Conservation (phyloP, 2,113 vertebrate species). For the Bothrops jararaca region DNA sequence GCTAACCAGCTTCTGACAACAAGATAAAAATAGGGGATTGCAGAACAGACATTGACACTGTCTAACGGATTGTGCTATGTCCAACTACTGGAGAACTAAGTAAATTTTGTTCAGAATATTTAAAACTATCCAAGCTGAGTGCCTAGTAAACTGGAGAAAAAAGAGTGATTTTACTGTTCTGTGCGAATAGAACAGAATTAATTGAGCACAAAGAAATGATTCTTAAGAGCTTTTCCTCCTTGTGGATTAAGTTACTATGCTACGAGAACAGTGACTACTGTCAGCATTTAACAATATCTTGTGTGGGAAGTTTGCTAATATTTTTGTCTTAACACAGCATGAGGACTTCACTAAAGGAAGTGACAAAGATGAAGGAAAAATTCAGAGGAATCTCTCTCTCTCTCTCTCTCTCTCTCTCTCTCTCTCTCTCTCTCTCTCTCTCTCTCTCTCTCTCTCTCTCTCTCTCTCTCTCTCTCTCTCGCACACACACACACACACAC, state of each 20-base stretch:
- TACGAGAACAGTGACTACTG: conserved; percentile 17
- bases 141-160: background rate
- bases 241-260: background rate
- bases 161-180: background rate
- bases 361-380: conserved; percentile 20
- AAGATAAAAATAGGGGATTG: background rate
- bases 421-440: background rate
- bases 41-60: background rate
- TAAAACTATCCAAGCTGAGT: background rate
- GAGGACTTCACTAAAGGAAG: conserved; percentile 6
- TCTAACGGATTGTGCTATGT: background rate
- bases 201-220: background rate
- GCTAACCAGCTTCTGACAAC: background rate
- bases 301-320: conserved; percentile 33
- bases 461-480: background rate
- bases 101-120: background rate
- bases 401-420: background rate
- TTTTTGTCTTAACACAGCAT: conserved; percentile 31
- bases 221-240: conserved; percentile 1
- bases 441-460: background rate
- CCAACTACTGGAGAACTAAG: background rate
- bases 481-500: background rate
- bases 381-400: background rate
- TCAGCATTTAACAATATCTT: conserved; percentile 34
- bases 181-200: background rate